Evolutionary conservation across 2,888 invertebrate genomes (phyloP).

Genomic region (Lycaena phlaeas): DNA sequence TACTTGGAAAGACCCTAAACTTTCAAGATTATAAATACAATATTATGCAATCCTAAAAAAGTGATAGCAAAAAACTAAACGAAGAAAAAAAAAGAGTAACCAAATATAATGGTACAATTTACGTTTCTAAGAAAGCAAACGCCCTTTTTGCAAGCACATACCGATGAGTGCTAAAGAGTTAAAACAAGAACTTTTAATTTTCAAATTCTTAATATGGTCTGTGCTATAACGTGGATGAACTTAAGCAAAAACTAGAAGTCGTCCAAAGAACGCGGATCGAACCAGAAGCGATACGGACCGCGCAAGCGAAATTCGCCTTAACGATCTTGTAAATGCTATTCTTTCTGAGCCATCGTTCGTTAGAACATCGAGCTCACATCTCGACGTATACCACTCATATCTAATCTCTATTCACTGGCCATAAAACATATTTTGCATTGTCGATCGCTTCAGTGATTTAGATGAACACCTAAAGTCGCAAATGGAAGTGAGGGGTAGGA

Average conservation of each 20-base stretch:
- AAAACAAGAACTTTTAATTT: slow-evolving; percentile 31
- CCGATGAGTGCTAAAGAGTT: slow-evolving; percentile 9
- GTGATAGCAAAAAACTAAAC: no score
- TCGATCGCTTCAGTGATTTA: slow-evolving; percentile 14
- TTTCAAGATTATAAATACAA: no score
- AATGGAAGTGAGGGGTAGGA: slow-evolving; percentile 43
- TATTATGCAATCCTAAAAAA: no score
- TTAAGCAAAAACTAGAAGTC: slow-evolving; percentile 61
- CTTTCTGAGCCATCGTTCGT: slow-evolving; percentile 36
- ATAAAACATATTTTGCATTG: slow-evolving; percentile 46
- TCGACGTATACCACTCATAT: slow-evolving; percentile 31
- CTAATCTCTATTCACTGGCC: slow-evolving; percentile 39
- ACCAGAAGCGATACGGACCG: slow-evolving; percentile 31
- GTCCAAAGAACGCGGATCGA: slow-evolving; percentile 64
- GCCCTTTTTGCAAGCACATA: slow-evolving; percentile 3
- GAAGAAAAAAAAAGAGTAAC: no score
- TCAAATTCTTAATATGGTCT: slow-evolving; percentile 54
- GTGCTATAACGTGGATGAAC: slow-evolving; percentile 51
- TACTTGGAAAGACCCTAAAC: no score
- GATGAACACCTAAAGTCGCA: slow-evolving; percentile 36
- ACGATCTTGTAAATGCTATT: slow-evolving; percentile 34
- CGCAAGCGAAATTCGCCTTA: slow-evolving; percentile 45
- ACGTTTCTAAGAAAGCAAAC: slow-evolving; percentile 7
- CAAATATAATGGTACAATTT: slow-evolving; percentile 3
- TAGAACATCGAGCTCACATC: slow-evolving; percentile 44